Evolutionary conservation across 2,888 invertebrate genomes (phyloP), one percentile per base, ranked within the genome.

Genomic region (Bhutanitis thaidina): DNA sequence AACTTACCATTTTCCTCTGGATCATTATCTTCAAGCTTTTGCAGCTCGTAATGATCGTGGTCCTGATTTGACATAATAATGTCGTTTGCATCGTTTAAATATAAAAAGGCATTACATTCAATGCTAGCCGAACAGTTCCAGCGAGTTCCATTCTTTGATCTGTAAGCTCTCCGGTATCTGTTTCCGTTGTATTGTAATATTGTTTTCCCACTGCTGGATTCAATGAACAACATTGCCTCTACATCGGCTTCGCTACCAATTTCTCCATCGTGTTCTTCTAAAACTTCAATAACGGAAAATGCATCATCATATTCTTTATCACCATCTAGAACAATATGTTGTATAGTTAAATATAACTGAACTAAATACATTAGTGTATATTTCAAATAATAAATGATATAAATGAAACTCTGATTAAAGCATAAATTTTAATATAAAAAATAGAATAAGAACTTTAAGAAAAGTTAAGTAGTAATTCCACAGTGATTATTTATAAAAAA

Each of bases 61-160:
- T 59, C 55, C 34, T 76, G 71, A 20, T 75, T 63, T 0, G 66
- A 58, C 64, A 74, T 71, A 3, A 77, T 61, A 15, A 87, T 80
- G 60, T 83, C 84, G 55, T 82, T 71, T 2, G 70, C 52, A 32
- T 77, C 69, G 51, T 74, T 83, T 25, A 85, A 55, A 52, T 69
- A 77, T 7, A 88, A 55, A 52, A 67, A 80, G 0, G 81, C 83
- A 0, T 61, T 37, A 55, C 88, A 88, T 7, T 67, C 56, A 53
- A 77, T 83, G 32, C 69, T 65, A 1, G 62, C 53, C 0, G 79
- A 75, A 52, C 88, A 88, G 7, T 60, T 67, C 86, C 87, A 88
- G 7, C 79, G 67, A 0, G 64, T 64, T 0, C 85, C 86, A 15
- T 64, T 56, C 53, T 69, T 81, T 1, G 74, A 64, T 43, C 57